Evolutionary conservation across 2,888 invertebrate species (phyloP).

Genomic region (Diplolepis rosae): DNA sequence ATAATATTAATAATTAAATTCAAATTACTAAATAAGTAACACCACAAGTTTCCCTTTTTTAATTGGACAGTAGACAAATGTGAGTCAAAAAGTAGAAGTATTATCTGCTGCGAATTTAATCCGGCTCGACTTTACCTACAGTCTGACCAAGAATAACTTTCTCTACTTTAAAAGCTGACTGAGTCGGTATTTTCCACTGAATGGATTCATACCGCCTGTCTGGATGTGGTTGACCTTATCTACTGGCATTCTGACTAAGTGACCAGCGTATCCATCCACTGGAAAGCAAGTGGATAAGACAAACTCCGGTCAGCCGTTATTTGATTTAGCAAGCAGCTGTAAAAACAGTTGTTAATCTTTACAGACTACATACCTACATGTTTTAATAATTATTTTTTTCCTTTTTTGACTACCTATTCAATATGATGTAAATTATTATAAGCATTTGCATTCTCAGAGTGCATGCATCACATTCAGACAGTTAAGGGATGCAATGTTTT

Average conservation of each 20-base stretch:
- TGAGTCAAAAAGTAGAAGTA: not conserved
- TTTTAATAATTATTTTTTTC: not conserved
- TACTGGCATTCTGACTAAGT: not conserved
- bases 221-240: not conserved
- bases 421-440: conserved; percentile 31
- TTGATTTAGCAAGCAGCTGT: not conserved
- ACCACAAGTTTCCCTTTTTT: not conserved
- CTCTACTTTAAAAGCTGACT: conserved; percentile 17
- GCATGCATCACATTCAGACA: conserved; percentile 48
- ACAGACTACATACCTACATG: not conserved
- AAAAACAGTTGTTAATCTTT: not conserved
- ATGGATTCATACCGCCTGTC: not conserved
- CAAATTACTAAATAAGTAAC: too few relatives aligned
- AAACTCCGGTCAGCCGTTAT: not conserved
- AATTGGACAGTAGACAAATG: not conserved
- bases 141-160: not conserved
- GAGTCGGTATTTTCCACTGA: not conserved
- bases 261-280: not conserved
- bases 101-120: not conserved
- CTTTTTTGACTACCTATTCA: not conserved
- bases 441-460: conserved; percentile 49
- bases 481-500: conserved; percentile 17
- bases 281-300: not conserved
- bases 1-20: not conserved
- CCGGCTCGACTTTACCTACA: conserved; percentile 4